Base-by-base conservation (phyloP, 2,113 vertebrate species). In the Cheirogaleus medius region DNA sequence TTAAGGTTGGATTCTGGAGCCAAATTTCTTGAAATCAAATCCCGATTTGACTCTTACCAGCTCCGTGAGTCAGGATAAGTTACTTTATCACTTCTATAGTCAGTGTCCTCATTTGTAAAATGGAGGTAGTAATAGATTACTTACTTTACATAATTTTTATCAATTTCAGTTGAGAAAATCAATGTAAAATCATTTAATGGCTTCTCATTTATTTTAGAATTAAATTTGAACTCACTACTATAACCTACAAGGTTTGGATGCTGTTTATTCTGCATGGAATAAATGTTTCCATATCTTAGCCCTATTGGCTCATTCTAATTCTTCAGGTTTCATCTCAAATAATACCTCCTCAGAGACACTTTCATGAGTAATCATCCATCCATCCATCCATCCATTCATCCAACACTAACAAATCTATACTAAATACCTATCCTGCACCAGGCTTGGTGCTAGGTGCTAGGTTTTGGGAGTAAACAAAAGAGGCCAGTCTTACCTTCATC, bases 171-270 rank as follows among this genome's bases (percentile, higher is more conserved):
- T 60, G 81, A 73, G 39, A 49, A 85, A 29, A 44, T 23, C 87
- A 64, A 14, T 73, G 8, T 74, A 74, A 85, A 21, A 66, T 6
- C 56, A 23, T 66, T 73, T 23, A 96, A 56, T 63, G 56, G 54
- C 37, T 90, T 92, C 77, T 83, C 39, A 81, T 77, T 92, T 89
- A 58, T 23, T 87, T 96, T 81, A 81, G 12, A 93, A 58, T 88
- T 88, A 66, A 95, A 80, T 81, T 23, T 64, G 29, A 96, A 69
- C 34, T 89, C 34, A 81, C 0, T 34, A 15, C 23, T 85, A 34
- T 39, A 77, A 66, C 7, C 25, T 68, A 44, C 23, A 92, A 81
- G 39, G 52, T 20, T 13, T 56, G 39, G 20, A 56, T 47, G 54
- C 32, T 73, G 2, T 73, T 92, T 17, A 15, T 20, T 21, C 4